Evolutionary conservation across 2,797 vertebrate species (phyloP), one percentile per base, ranked within the genome.

Genomic region (Hippopotamyrus pictus): DNA sequence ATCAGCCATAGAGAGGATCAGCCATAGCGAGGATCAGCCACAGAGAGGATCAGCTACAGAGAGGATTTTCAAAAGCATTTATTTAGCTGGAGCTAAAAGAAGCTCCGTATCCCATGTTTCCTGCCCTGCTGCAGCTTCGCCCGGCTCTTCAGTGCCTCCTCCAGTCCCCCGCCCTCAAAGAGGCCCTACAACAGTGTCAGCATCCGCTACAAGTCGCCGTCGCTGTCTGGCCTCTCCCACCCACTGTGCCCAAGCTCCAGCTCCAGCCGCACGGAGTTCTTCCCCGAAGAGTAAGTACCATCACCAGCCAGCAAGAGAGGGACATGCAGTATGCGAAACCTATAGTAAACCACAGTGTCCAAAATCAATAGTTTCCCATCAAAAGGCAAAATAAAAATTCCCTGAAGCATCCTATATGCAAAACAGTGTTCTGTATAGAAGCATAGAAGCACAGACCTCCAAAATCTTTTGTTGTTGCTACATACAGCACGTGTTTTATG

Each of bases 111-210:
- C n/a, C 2, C n/a, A 22, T 84, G 44, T 84, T 84, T 84, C 41
- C 19, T 46, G 44, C 44, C 9, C 44, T 14, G 37, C 91, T 90
- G 48, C 94, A 99, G 99, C 95, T 99, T 99, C 95, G 99, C 98
- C 95, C 97, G 98, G 90, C 97, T 99, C 91, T 99, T 99, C 95
- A 99, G 98, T 94, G 96, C 98, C 54, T 98, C 97, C 17, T 96
- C 97, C 8, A 97, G 96, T 88, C 94, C 95, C 0, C 96, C 97
- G 0, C 93, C 96, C 0, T 95, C 97, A 12, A 99, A 98, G 94
- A 97, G 97, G 69, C 88, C 92, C n/a, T 94, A 94, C 83, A 96
- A 98, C 3, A 97, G 96, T 0, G 94, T 98, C 88, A 99, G 97
- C 91, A 97, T 97, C 91, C 96, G 96, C 90, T 99, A 98, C 95